phyloP scores from a whole-genome alignment of 2,797 vertebrate species.

The Rhinoraja longicauda region DNA sequence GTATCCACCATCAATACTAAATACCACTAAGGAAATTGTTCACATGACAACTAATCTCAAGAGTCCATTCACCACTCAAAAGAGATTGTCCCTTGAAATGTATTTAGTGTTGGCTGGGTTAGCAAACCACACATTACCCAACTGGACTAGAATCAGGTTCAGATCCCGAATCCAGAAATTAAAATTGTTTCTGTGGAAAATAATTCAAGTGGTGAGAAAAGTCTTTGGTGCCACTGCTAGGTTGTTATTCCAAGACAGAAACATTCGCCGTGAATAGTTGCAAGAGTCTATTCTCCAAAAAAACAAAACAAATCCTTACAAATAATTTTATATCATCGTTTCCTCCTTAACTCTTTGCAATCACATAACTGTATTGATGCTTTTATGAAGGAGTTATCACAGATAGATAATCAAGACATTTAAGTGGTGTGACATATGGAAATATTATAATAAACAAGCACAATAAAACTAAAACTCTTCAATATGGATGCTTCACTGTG shows the following conservation, averaged over 20 bases:
- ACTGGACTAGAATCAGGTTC: neutral
- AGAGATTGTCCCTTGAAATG: neutral
- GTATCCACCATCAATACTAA: too few relatives aligned
- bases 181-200: neutral
- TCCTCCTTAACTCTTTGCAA: neutral
- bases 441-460: neutral
- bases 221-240: neutral
- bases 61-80: neutral
- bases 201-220: neutral
- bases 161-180: neutral
- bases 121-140: neutral
- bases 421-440: neutral
- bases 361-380: neutral
- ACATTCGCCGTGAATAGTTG: neutral
- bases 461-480: neutral
- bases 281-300: neutral
- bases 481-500: neutral
- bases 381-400: neutral
- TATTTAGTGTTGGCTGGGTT: neutral
- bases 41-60: neutral
- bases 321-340: neutral
- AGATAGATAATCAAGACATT: neutral
- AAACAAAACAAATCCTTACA: neutral
- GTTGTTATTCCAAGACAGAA: neutral
- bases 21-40: too few relatives aligned